Conservation (phyloP, 37 sponge, comb jelly and placozoan genomes). For the Bolinopsis microptera region DNA sequence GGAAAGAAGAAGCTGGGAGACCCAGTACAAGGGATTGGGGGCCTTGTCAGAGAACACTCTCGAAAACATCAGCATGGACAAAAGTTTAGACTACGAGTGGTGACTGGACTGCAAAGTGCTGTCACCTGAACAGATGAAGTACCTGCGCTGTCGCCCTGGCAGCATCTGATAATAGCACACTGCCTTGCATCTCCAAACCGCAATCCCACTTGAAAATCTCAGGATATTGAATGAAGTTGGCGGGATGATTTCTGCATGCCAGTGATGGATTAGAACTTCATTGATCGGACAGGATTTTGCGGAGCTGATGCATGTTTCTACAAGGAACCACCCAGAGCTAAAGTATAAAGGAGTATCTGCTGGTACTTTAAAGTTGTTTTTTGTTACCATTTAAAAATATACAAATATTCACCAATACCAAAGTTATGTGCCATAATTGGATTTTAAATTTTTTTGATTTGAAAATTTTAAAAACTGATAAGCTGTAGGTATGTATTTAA, state of each 20-base stretch:
- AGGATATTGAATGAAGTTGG: background rate
- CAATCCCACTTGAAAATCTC: background rate
- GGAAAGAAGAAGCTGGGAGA: background rate
- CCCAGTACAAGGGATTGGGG: background rate
- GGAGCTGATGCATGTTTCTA: slow-evolving; percentile 2
- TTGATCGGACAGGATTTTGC: background rate
- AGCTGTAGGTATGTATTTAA: no score
- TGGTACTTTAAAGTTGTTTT: no score
- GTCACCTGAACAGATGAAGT: background rate
- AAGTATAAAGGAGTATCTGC: slow-evolving; percentile 31
- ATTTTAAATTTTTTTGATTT: no score
- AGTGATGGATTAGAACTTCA: background rate
- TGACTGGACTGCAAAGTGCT: slow-evolving; percentile 20
- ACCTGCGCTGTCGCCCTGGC: slow-evolving; percentile 21
- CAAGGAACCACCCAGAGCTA: background rate
- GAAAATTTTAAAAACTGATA: no score
- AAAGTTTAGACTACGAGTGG: slow-evolving; percentile 28
- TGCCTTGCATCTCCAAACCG: background rate
- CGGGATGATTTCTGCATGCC: background rate
- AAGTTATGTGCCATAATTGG: no score
- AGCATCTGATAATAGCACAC: slow-evolving; percentile 14
- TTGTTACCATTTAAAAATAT: no score
- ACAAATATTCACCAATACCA: no score
- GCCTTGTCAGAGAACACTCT: background rate
- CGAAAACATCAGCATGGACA: background rate